Evolutionary conservation across 2,113 vertebrate genomes (phyloP).

Genomic region (Osmerus mordax): DNA sequence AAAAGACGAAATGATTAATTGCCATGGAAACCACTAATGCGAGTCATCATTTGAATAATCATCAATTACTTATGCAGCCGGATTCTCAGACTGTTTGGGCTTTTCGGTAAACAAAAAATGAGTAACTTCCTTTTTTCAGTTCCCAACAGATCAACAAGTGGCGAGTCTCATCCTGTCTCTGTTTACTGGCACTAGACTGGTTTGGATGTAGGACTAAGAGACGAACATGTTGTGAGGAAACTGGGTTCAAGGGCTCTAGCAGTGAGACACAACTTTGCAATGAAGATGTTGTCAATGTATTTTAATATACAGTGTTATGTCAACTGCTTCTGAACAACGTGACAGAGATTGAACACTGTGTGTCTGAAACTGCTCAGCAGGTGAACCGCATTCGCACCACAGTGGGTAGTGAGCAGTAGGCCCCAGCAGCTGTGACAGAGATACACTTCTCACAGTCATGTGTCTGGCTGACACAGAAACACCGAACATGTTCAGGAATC

Average conservation of each 20-base stretch:
- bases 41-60: slow-evolving; percentile 70
- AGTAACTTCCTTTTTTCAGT: slow-evolving; percentile 44
- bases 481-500: slow-evolving; percentile 47
- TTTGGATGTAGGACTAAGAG: slow-evolving; percentile 20
- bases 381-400: too few relatives aligned
- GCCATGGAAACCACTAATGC: slow-evolving; percentile 64
- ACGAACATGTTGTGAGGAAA: slow-evolving; percentile 20
- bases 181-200: slow-evolving; percentile 37
- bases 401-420: neutral
- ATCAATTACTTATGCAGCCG: slow-evolving; percentile 61
- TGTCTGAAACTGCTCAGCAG: too few relatives aligned
- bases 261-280: neutral
- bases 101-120: slow-evolving; percentile 60
- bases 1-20: slow-evolving; percentile 55
- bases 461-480: slow-evolving; percentile 50
- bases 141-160: slow-evolving; percentile 46
- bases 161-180: slow-evolving; percentile 46
- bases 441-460: slow-evolving; percentile 29
- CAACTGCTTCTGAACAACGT: too few relatives aligned
- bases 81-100: slow-evolving; percentile 58
- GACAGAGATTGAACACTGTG: too few relatives aligned
- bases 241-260: neutral
- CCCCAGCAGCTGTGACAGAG: neutral
- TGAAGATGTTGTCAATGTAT: too few relatives aligned
- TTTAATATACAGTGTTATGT: too few relatives aligned